Evolutionary conservation across 2,113 vertebrate species (phyloP), one percentile per base, ranked within the genome.

Genomic region (Siniperca chuatsi): DNA sequence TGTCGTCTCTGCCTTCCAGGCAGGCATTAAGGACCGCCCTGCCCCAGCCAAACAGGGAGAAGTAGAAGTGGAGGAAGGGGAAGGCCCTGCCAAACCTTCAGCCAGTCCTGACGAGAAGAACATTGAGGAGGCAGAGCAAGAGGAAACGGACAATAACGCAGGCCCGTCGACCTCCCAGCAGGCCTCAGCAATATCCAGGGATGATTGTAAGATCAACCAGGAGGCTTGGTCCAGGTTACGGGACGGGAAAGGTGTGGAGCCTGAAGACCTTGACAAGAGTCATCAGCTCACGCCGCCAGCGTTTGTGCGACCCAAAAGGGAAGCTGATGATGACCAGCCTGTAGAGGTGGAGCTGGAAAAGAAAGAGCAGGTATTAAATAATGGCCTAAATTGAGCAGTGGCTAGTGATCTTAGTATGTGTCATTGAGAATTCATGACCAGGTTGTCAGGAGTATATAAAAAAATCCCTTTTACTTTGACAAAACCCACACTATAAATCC

Each of bases 1-100:
- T 50, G 98, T 98, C 0, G 98, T 99, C 84, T 97, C 97, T 0
- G 98, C 98, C 69, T 99, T 99, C 90, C 98, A 98, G 88, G 95
- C 98, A 0, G 97, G 97, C 62, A 70, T 99, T 35, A 96, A 96
- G 82, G 97, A 99, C 1, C 97, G 96, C 8, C 79, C 96, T 0
- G 20, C 75, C n/a, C 61, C 91, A 0, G 66, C 90, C 40, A 96
- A 93, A 35, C 90, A 79, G 42, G 81, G 92, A 1, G 93, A 93
- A 40, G 87, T 15, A 54, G 92, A 57, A 75, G 88, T 80, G 16
- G 58, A 96, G 91, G 55, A 96, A 87, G 0, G 89, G 44, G 97
- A 97, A 46, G 94, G 93, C 11, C 78, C 87, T 2, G 69, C 79
- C 4, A 96, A 96, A 82, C 44, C 80, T 1, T 73, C 95, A 90